These are phyloP conservation scores for Chrysotoxum bicinctum DNA, from an alignment of 2,888 invertebrate genomes.

Conservation along the genomic window DNA sequence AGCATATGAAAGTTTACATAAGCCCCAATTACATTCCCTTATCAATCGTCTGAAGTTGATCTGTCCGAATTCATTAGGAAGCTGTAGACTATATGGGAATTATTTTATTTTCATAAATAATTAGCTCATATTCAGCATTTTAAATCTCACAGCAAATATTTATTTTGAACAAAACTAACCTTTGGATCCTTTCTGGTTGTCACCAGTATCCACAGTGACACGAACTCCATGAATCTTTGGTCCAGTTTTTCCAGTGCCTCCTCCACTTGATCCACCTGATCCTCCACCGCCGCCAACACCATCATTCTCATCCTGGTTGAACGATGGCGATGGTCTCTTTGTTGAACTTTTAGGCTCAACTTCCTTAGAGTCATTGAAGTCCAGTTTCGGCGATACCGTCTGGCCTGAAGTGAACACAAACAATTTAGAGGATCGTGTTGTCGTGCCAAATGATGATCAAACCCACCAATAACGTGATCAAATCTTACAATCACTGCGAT, in stretches of 20 bases:
- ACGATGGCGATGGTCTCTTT: conserved; percentile 73
- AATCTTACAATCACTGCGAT: conserved; percentile 29
- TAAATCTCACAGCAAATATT: background rate
- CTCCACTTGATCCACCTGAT: conserved; percentile 40
- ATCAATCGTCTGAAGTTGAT: too few relatives aligned
- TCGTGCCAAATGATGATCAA: conserved; percentile 15
- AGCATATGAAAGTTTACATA: too few relatives aligned
- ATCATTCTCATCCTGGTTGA: conserved; percentile 73
- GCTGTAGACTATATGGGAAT: conserved; percentile 6
- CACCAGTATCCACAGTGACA: conserved; percentile 81
- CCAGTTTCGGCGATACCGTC: conserved; percentile 80
- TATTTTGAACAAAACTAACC: conserved; percentile 74
- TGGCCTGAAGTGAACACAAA: conserved; percentile 75
- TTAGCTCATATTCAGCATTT: background rate
- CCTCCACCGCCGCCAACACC: conserved; percentile 44
- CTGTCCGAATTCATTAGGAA: conserved; percentile 23
- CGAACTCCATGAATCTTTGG: conserved; percentile 82
- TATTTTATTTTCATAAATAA: background rate
- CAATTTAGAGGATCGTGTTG: conserved; percentile 72
- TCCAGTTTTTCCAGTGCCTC: conserved; percentile 75
- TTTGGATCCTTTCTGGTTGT: conserved; percentile 78
- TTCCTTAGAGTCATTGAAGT: conserved; percentile 78
- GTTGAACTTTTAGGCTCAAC: conserved; percentile 74
- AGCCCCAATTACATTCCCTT: too few relatives aligned
- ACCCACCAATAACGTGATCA: conserved; percentile 54